Conservation (phyloP, 1,140 invertebrate species). For the Papilio helenus region DNA sequence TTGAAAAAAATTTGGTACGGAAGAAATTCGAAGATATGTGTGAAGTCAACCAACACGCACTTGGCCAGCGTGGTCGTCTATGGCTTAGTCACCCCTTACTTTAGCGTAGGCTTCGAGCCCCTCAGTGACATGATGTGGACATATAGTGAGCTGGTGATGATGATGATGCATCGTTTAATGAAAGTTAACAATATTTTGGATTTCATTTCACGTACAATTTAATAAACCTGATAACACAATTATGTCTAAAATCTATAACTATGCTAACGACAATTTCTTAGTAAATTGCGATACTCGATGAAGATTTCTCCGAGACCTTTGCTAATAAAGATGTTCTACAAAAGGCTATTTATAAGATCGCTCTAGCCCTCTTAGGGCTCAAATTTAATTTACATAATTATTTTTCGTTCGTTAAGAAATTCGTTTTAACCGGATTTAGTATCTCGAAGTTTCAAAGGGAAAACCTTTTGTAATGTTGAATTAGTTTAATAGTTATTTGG, state of each 20-base stretch:
- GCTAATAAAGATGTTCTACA: background rate
- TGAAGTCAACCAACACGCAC: no score
- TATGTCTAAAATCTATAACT: background rate
- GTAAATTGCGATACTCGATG: background rate
- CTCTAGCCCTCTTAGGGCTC: background rate
- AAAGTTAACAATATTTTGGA: background rate
- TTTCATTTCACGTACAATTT: background rate
- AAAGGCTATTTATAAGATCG: slow-evolving; percentile 4
- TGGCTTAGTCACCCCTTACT: no score
- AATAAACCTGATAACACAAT: slow-evolving; percentile 6
- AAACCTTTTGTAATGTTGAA: slow-evolving; percentile 3
- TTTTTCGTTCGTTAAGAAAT: slow-evolving; percentile 24
- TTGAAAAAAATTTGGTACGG: no score
- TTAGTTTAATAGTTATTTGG: slow-evolving; percentile 15
- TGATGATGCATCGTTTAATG: background rate
- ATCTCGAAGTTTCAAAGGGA: slow-evolving; percentile 3
- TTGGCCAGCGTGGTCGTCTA: no score
- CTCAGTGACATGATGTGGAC: no score
- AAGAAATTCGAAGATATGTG: no score
- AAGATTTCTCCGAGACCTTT: background rate
- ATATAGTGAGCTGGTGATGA: no score
- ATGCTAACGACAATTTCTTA: background rate
- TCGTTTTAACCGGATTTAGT: slow-evolving; percentile 17
- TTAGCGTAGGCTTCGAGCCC: no score
- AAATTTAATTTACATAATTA: slow-evolving; percentile 27